Evolutionary conservation across 2,797 vertebrate species (phyloP).

Genomic region (Eupleurogrammus muticus): DNA sequence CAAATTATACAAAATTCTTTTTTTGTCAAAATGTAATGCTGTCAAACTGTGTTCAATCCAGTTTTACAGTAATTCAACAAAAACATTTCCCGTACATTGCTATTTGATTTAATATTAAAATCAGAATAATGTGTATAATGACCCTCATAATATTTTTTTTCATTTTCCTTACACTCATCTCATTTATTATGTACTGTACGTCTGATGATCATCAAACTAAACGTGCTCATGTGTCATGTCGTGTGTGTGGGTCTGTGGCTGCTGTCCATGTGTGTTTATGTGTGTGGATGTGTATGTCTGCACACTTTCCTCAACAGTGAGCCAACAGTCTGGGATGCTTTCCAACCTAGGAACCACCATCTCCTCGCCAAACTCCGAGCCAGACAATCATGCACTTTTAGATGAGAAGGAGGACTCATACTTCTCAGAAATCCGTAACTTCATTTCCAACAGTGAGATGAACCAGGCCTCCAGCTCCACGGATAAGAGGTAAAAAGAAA

Average conservation of each 20-base stretch:
- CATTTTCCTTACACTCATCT: constrained; percentile 19
- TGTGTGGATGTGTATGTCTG: constrained; percentile 43
- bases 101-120: constrained; percentile 9
- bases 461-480: constrained; percentile 91
- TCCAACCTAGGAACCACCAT: constrained; percentile 95
- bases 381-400: constrained; percentile 99
- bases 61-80: constrained; percentile 7
- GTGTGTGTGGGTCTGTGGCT: constrained; percentile 27
- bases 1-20: constrained; percentile 6
- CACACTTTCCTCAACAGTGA: constrained; percentile 77
- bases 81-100: neutral
- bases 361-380: constrained; percentile 97
- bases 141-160: constrained; percentile 6
- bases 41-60: neutral
- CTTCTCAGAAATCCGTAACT: constrained; percentile 99
- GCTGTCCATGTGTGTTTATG: constrained; percentile 35
- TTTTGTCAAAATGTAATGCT: neutral
- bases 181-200: constrained; percentile 16
- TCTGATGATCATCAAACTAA: constrained; percentile 59
- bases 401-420: constrained; percentile 99
- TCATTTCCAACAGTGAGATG: constrained; percentile 98
- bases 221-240: constrained; percentile 20
- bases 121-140: constrained; percentile 22
- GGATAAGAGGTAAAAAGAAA: constrained; percentile 90
- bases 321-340: constrained; percentile 96